A percentile compares a stretch with the other conserved stretches of the same genome.
These are phyloP conservation scores for Agrotis puta DNA, from an alignment of 2,888 invertebrate genomes.

Conservation along the genomic window DNA sequence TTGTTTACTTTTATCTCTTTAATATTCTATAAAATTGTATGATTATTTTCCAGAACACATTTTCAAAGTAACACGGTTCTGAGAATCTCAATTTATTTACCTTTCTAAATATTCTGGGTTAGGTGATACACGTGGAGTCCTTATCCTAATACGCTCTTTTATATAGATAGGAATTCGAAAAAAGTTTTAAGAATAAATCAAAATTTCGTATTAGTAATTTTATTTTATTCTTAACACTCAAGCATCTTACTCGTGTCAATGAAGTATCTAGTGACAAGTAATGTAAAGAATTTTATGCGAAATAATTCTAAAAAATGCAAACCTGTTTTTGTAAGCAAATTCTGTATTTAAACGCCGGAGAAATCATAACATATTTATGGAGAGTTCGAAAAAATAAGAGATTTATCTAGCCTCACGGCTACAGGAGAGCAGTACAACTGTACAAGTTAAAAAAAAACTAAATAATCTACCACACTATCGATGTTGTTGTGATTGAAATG, in stretches of 20 bases:
- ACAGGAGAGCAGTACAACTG: too few species aligned
- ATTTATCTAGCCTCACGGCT: too few species aligned
- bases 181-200: too few species aligned
- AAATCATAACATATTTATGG: too few species aligned
- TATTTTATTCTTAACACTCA: background rate
- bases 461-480: too few species aligned
- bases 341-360: too few species aligned
- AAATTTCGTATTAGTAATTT: too few species aligned
- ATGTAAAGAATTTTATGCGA: background rate
- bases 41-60: constrained; percentile 1
- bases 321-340: background rate
- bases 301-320: background rate
- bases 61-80: background rate
- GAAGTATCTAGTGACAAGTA: background rate
- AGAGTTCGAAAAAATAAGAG: too few species aligned
- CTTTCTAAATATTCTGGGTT: background rate
- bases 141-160: background rate
- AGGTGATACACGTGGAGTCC: background rate
- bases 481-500: background rate
- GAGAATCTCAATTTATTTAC: background rate
- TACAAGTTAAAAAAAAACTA: too few species aligned
- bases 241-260: background rate
- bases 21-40: background rate
- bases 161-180: background rate
- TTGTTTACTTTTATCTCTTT: background rate